phyloP scores from a whole-genome alignment of 2,888 invertebrate species.

The Mythimna lalbum region DNA sequence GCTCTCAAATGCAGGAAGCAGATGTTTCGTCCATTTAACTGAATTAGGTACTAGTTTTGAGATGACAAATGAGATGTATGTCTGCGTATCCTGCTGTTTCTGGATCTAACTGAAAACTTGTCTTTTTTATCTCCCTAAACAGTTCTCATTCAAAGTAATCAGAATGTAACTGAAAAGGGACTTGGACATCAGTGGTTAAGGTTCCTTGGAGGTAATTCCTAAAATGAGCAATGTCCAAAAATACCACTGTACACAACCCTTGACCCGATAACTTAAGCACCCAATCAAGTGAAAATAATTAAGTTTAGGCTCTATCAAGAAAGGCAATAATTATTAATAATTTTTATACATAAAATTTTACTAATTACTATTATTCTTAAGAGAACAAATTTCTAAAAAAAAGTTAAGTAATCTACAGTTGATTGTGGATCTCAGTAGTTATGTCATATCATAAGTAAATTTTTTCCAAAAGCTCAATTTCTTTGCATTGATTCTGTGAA shows the following conservation, averaged over 20 bases:
- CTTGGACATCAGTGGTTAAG: background rate
- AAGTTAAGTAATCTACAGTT: constrained; percentile 88
- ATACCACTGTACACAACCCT: background rate
- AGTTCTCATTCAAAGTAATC: constrained; percentile 2
- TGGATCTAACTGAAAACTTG: constrained; percentile 26
- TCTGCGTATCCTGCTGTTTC: constrained; percentile 29
- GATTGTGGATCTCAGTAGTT: constrained; percentile 90
- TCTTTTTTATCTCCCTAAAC: background rate
- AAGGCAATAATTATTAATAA: constrained; percentile 8
- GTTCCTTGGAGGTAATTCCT: background rate
- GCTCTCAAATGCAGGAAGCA: constrained; percentile 30
- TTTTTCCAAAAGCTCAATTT: constrained; percentile 68
- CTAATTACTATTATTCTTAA: constrained; percentile 13
- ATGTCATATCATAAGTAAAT: constrained; percentile 80
- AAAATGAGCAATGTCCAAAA: background rate
- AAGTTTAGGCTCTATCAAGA: background rate
- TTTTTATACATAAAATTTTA: constrained; percentile 22
- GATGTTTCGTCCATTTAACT: constrained; percentile 33
- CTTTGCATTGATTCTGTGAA: constrained; percentile 72
- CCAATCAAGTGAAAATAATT: background rate
- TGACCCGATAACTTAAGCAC: background rate
- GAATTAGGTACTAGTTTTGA: constrained; percentile 40
- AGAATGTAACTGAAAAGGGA: background rate
- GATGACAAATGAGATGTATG: constrained; percentile 36
- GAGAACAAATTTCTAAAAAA: constrained; percentile 29